phyloP scores from a whole-genome alignment of 2,888 invertebrate genomes.

The Catocala nupta region DNA sequence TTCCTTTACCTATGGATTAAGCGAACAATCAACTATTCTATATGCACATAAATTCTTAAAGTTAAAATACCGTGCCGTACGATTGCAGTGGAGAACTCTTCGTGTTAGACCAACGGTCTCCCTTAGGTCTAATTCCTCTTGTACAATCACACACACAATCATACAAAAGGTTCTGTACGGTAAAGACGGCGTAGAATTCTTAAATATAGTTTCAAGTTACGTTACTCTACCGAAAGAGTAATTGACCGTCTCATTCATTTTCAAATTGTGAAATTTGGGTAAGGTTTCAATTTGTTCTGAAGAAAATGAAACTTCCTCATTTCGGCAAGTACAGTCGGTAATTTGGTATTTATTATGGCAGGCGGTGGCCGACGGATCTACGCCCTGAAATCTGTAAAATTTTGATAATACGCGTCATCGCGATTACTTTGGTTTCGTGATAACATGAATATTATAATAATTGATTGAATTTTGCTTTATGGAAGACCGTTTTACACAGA shows the following conservation, averaged over 20 bases:
- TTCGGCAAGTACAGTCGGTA: conserved; percentile 14
- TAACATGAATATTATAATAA: conserved; percentile 15
- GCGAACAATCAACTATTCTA: too few species aligned
- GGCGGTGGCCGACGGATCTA: conserved; percentile 8
- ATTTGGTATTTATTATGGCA: conserved; percentile 22
- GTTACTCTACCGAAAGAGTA: conserved; percentile 11
- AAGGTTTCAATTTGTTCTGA: conserved; percentile 19
- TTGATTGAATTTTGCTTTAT: conserved; percentile 12
- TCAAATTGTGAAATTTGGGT: conserved; percentile 14
- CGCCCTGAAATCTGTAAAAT: conserved; percentile 14
- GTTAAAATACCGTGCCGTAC: too few species aligned
- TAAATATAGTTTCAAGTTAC: conserved; percentile 3
- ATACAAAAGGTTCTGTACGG: neutral
- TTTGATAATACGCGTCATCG: conserved; percentile 15
- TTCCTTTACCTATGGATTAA: too few species aligned
- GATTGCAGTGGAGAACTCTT: too few species aligned
- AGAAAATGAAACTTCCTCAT: conserved; percentile 21
- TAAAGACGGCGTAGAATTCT: neutral
- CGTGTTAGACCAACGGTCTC: too few species aligned
- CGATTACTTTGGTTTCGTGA: conserved; percentile 6
- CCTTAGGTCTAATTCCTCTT: too few species aligned
- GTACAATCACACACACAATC: too few species aligned
- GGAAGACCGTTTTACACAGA: too few species aligned
- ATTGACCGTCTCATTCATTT: conserved; percentile 16
- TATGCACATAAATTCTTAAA: too few species aligned